Evolutionary conservation across 1,140 invertebrate genomes (phyloP).

Genomic region (Heliconius melpomene): DNA sequence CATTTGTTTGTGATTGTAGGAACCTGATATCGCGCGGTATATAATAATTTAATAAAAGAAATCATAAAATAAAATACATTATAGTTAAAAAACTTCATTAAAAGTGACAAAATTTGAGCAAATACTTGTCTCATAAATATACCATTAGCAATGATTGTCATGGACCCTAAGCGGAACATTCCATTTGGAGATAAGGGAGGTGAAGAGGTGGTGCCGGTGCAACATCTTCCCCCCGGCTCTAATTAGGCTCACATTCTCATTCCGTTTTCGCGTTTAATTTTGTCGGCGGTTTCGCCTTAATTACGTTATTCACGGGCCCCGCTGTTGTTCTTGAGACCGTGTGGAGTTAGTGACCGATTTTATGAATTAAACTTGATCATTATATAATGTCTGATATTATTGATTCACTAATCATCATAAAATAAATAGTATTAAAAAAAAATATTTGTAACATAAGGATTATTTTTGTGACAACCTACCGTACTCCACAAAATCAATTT

Average conservation of each 20-base stretch:
- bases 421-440: not conserved
- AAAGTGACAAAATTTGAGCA: not conserved
- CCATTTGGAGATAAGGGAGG: constrained; percentile 17
- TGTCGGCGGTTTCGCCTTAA: constrained; percentile 79
- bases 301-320: constrained; percentile 73
- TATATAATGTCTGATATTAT: too few species aligned
- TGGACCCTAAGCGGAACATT: constrained; percentile 31
- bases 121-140: constrained; percentile 16
- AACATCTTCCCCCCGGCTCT: constrained; percentile 70
- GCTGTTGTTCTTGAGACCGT: constrained; percentile 47
- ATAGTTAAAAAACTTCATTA: not conserved
- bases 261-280: constrained; percentile 82
- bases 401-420: not conserved
- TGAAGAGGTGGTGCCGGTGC: constrained; percentile 19
- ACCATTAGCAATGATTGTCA: constrained; percentile 32
- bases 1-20: constrained; percentile 10
- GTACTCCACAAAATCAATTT: not conserved
- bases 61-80: too few species aligned
- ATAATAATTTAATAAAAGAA: not conserved
- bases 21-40: not conserved
- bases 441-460: not conserved
- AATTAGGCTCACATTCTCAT: constrained; percentile 82
- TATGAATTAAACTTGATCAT: constrained; percentile 16
- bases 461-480: not conserved
- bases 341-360: constrained; percentile 43